These are phyloP conservation scores for Podarcis siculus DNA, from an alignment of 2,797 vertebrate genomes.

Conservation along the genomic window DNA sequence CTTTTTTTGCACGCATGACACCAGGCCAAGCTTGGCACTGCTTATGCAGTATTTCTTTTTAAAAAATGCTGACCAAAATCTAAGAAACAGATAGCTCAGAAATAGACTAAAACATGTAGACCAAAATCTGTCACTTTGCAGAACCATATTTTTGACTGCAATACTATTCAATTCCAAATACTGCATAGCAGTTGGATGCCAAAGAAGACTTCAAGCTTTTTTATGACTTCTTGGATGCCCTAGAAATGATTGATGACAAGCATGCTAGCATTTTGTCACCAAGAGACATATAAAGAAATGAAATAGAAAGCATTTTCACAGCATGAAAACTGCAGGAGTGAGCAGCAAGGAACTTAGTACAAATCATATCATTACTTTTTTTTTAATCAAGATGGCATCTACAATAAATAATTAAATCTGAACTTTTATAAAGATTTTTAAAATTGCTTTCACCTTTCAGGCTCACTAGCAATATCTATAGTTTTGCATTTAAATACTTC, in stretches of 20 bases:
- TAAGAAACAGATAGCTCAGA: constrained; percentile 25
- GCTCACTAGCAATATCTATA: background rate
- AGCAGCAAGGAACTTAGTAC: constrained; percentile 39
- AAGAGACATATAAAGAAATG: constrained; percentile 28
- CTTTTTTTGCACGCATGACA: background rate
- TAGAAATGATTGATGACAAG: constrained; percentile 39
- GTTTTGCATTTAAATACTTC: constrained; percentile 39
- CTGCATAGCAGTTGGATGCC: constrained; percentile 23
- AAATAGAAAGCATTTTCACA: constrained; percentile 50
- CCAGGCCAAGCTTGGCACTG: background rate
- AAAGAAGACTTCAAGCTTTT: constrained; percentile 35
- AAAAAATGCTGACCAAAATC: background rate
- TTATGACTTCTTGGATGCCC: constrained; percentile 34
- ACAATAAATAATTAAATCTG: constrained; percentile 28
- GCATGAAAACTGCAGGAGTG: constrained; percentile 11
- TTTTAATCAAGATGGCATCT: constrained; percentile 37
- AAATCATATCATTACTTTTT: background rate
- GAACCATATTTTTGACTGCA: constrained; percentile 39
- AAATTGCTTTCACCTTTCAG: constrained; percentile 40
- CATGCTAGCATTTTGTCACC: constrained; percentile 33
- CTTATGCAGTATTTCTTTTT: background rate
- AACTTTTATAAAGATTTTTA: constrained; percentile 33
- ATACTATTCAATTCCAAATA: constrained; percentile 42
- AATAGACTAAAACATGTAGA: constrained; percentile 25
- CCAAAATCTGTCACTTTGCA: constrained; percentile 21